Conservation (phyloP, 2,888 invertebrate genomes). For the Frankliniella intonsa region DNA sequence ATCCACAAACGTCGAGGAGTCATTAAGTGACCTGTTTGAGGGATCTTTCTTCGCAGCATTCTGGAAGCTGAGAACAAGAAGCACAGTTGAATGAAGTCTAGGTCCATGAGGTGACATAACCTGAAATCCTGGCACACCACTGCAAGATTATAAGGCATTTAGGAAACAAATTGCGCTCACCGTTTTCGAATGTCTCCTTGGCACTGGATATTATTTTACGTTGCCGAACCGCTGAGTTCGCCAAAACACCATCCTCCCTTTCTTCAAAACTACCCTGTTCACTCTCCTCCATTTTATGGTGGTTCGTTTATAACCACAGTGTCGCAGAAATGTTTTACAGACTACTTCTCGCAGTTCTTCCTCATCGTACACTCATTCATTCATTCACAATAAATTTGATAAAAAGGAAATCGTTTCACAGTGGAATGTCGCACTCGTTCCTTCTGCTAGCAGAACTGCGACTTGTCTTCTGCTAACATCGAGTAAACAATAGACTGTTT, state of each 20-base stretch:
- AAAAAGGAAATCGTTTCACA: neutral
- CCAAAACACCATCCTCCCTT: neutral
- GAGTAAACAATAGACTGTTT: constrained; percentile 1
- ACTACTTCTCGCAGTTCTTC: neutral
- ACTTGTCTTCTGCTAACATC: neutral
- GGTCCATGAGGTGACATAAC: neutral
- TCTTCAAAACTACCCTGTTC: neutral
- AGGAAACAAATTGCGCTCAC: constrained; percentile 43
- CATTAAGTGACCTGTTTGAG: constrained; percentile 82
- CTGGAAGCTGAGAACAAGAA: constrained; percentile 62
- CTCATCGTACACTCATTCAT: neutral
- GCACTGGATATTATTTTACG: constrained; percentile 55
- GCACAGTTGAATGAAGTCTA: constrained; percentile 27
- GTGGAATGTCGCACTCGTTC: neutral
- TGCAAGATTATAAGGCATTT: neutral
- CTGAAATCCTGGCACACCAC: neutral
- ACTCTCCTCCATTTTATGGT: neutral
- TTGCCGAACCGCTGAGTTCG: constrained; percentile 43
- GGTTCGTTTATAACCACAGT: neutral
- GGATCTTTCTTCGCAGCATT: constrained; percentile 74
- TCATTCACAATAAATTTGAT: neutral
- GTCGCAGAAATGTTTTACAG: neutral
- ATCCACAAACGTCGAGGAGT: constrained; percentile 79
- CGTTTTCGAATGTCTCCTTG: constrained; percentile 56
- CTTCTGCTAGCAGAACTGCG: neutral